Base-by-base conservation (phyloP, 2,113 vertebrate species). In the Dascyllus trimaculatus region DNA sequence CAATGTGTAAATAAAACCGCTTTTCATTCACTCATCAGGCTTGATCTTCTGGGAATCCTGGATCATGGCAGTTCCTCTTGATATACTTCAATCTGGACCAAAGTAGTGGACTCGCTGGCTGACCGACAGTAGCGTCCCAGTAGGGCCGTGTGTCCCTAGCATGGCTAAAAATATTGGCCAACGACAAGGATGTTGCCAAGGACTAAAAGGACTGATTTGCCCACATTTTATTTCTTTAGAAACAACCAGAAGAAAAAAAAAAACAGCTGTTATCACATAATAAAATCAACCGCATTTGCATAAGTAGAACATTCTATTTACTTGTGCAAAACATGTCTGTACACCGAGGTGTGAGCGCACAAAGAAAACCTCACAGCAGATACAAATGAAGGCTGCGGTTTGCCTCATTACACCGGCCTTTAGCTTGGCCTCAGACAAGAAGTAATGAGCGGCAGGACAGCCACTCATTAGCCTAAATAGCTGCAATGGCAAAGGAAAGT, bases 321-420 rank as follows among this genome's bases (percentile, higher is more conserved):
- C 59, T 75, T 51, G 38, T 11, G 21, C 43, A 32, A 51, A 80
- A 58, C 7, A 49, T 71, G 24, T 25, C 13, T n/a, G 19, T 0
- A 14, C 9, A 18, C 18, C 24, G 17, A 54, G 54, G 61, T 71
- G 62, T 76, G 58, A 72, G 25, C 14, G 25, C 65, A 53, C 22
- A 26, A 49, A 78, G 35, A 35, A 73, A 63, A 45, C n/a, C 45
- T 43, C 21, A 61, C 46, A 25, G 19, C 71, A 59, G 84, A 66
- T 62, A 86, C 78, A 86, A 86, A 73, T 57, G 43, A 83, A 72
- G 75, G 51, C 49, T 46, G 13, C 59, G 75, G 45, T 71, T 73
- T 85, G 76, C 70, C 82, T 88, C 76, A 87, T 90, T 88, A 90
- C 69, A 59, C 61, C 68, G 21, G 71, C 71, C 76, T 81, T 82